phyloP scores from a whole-genome alignment of 2,888 invertebrate genomes.

The Mesopsocus fuscifrons region DNA sequence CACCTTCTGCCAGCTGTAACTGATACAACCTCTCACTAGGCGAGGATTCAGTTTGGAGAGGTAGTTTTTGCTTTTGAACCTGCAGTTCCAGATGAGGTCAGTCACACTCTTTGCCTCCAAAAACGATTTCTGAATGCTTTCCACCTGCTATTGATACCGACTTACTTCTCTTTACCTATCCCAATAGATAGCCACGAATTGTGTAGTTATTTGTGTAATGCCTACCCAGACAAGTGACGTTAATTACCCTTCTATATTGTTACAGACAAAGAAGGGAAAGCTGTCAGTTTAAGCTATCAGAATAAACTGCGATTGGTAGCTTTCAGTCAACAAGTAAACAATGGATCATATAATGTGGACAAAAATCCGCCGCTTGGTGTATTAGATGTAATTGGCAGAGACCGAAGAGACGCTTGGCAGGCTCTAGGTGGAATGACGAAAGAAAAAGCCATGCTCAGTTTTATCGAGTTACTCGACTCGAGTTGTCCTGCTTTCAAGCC shows the following conservation, averaged over 20 bases:
- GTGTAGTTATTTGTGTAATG: too few relatives aligned
- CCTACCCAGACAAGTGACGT: too few relatives aligned
- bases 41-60: too few relatives aligned
- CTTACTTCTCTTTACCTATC: too few relatives aligned
- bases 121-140: not conserved
- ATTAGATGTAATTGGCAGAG: conserved; percentile 86
- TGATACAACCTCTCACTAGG: too few relatives aligned
- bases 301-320: conserved; percentile 83
- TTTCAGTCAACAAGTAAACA: conserved; percentile 74
- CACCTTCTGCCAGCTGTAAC: not conserved
- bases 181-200: too few relatives aligned
- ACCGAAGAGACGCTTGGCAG: conserved; percentile 85
- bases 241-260: too few relatives aligned
- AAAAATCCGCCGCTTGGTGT: conserved; percentile 65
- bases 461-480: conserved; percentile 69
- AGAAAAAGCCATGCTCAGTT: conserved; percentile 80
- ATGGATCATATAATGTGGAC: conserved; percentile 60
- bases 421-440: conserved; percentile 66
- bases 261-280: conserved; percentile 94
- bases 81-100: too few relatives aligned
- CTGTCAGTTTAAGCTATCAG: conserved; percentile 81
- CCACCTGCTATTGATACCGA: not conserved
- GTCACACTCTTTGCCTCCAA: too few relatives aligned
- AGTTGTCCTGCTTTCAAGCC: conserved; percentile 81
- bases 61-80: too few relatives aligned